Percentiles rank a stretch among this genome's conserved stretches.
Conservation (phyloP, 2,113 vertebrate genomes). For the Ctenomys sociabilis region DNA sequence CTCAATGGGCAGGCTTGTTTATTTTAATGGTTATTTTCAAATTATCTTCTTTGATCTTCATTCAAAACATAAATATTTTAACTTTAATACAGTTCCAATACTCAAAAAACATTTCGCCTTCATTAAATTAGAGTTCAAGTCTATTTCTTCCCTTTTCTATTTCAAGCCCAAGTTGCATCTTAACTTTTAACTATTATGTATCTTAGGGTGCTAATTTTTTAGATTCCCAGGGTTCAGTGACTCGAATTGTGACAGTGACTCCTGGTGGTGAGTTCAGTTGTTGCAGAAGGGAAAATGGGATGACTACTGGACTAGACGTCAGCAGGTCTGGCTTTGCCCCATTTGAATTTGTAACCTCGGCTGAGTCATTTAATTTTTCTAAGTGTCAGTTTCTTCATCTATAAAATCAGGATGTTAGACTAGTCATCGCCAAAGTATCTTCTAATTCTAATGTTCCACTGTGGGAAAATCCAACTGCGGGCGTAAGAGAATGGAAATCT, state of each 20-base stretch:
- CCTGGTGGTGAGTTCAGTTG: neutral
- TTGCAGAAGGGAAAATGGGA: neutral
- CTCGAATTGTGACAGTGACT: neutral
- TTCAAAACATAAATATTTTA: constrained; percentile 64
- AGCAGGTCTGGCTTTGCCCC: neutral
- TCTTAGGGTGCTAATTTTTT: neutral
- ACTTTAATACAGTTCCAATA: constrained; percentile 57
- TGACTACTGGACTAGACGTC: neutral
- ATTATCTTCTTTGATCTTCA: constrained; percentile 63
- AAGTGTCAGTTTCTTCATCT: constrained; percentile 16
- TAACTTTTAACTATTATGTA: constrained; percentile 54
- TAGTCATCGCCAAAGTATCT: neutral
- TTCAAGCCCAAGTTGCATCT: neutral
- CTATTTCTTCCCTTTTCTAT: neutral
- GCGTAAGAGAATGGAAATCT: neutral
- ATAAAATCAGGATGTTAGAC: constrained; percentile 49
- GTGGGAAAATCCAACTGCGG: neutral
- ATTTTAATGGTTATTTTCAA: constrained; percentile 25
- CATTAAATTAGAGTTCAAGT: constrained; percentile 44
- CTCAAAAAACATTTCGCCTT: neutral
- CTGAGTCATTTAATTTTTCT: constrained; percentile 17
- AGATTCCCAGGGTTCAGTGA: neutral
- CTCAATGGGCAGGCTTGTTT: neutral
- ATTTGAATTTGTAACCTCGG: neutral
- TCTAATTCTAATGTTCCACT: neutral